Evolutionary conservation across 1,140 invertebrate species (phyloP), one percentile per base, ranked within the genome.

Genomic region (Calliphora vicina): DNA sequence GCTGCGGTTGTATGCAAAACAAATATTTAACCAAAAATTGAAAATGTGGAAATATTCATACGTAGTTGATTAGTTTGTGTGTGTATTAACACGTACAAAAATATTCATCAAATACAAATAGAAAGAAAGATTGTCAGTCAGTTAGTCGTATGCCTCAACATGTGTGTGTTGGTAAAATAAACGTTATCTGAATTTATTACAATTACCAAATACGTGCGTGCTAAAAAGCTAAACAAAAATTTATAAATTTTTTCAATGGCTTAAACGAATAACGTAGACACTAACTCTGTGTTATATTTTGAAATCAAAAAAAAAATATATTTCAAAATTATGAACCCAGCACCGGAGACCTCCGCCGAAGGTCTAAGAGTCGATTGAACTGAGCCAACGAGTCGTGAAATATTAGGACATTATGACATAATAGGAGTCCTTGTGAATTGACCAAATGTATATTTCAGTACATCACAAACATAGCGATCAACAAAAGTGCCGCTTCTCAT

Each of bases 201-300:
- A 74, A n/a, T 82, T 82, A 72, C 15, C 67, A 26, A 82, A 43
- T 82, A 81, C 78, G 87, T 87, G 87, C 85, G 85, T 85, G 85
- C 85, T 86, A 86, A 88, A 85, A 87, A 86, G n/a, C 61, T 82
- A 76, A 83, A 74, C 72, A 80, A 35, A 83, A 76, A 23, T 26
- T 15, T 35, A 17, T 13, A 17, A 27, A 26, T 25, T 26, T 27
- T 26, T 27, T 35, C 23, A 2, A 1, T n/a, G 15, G 10, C 72
- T 15, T 13, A 74, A 25, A 26, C 72, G 72, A 74, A 25, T 74
- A 6, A 8, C 6, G n/a, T n/a, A n/a, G n/a, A 17, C 15, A 17
- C 50, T 57, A n/a, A n/a, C n/a, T n/a, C n/a, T n/a, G n/a, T n/a
- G n/a, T n/a, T n/a, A n/a, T n/a, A n/a, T n/a, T n/a, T n/a, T n/a